These are phyloP conservation scores for Dermatemys mawii DNA, from an alignment of 2,113 vertebrate genomes.

Conservation along the genomic window DNA sequence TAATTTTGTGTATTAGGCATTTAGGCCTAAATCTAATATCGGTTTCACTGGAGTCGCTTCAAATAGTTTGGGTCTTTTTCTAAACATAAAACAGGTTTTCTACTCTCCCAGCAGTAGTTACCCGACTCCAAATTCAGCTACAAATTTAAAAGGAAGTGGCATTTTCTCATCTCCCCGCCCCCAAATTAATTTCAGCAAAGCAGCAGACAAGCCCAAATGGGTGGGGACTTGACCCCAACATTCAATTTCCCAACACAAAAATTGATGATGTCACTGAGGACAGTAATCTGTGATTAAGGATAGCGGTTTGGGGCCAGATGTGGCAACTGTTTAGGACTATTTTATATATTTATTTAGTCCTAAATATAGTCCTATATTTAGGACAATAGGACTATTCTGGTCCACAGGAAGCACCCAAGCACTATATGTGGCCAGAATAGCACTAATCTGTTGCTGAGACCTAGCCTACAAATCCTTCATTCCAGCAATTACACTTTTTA, in stretches of 20 bases:
- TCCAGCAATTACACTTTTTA: not conserved
- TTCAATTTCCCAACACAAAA: not conserved
- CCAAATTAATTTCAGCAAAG: not conserved
- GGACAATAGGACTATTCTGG: not conserved
- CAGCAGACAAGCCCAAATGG: not conserved
- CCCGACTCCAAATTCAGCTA: not conserved
- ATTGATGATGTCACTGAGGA: not conserved
- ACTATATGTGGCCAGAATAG: not conserved
- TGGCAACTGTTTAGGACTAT: not conserved
- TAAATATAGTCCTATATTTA: too few relatives aligned
- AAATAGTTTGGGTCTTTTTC: not conserved
- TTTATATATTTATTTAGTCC: too few relatives aligned
- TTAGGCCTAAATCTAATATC: not conserved
- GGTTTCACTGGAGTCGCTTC: not conserved
- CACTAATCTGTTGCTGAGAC: not conserved
- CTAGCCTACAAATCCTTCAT: not conserved
- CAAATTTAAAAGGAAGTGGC: not conserved
- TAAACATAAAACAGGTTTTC: not conserved
- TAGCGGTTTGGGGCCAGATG: not conserved
- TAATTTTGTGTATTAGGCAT: not conserved
- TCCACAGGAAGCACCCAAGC: not conserved
- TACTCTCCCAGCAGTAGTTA: not conserved
- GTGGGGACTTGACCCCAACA: not conserved
- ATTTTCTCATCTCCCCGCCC: not conserved
- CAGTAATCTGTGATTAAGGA: not conserved